Evolutionary conservation across 2,888 invertebrate genomes (phyloP), one percentile per base, ranked within the genome.

Genomic region (Melitaea athalia): DNA sequence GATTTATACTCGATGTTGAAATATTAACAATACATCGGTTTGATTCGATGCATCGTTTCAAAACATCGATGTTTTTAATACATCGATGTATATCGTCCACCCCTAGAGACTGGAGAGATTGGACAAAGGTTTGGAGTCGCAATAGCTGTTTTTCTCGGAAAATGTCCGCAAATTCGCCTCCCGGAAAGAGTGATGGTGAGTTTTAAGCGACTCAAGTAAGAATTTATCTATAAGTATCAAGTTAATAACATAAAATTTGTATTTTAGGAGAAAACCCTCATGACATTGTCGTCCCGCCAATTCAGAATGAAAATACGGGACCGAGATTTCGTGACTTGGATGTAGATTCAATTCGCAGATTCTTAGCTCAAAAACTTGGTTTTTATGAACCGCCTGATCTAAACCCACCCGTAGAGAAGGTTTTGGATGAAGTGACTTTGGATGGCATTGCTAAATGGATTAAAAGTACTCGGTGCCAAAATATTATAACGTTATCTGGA

Each of bases 401-500:
- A 0, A 78, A 88, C 0, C 80, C 78, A 14, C 83, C 86, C 0
- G 77, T 79, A 1, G 85, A 86, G 64, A 87, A 88, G 79, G 93
- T 96, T 61, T 90, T 98, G 63, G 94, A 95, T 42, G 95, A 96
- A 78, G 91, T 96, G 50, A 95, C 93, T 64, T 89, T 98, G 72
- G 96, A 97, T 76, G 97, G 97, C 1, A 91, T 98, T 64, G 95
- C 95, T 0, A 94, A 95, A 64, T 97, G 96, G 88, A 97, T 98
- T 74, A 94, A 96, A 76, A 94, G 94, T 69, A 94, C 94, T 52
- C 94, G 95, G 72, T 97, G 97, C 81, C 95, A 95, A 83, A 98
- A 97, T 78, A 95, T 99, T 67, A 96, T 99, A 68, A 98, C 98
- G 0, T 95, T 99, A 95, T 96, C 98, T 70, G 99, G 99, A 71